These are phyloP conservation scores for Drosophila maculinotata DNA, from an alignment of 2,888 invertebrate genomes.

Conservation along the genomic window DNA sequence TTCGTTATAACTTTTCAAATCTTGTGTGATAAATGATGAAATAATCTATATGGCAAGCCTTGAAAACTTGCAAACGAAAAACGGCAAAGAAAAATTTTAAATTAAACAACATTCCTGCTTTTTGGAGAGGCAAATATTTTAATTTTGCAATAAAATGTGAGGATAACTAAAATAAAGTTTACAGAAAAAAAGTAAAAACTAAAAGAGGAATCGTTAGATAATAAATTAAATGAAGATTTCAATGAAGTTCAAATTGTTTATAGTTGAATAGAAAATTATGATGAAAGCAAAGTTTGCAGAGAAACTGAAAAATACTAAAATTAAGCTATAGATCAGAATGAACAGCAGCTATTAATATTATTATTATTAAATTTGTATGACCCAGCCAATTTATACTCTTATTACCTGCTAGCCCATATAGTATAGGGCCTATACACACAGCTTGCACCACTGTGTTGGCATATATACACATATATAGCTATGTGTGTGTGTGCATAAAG, in stretches of 20 bases:
- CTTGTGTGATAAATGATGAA: slow-evolving; percentile 44
- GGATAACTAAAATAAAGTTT: neutral
- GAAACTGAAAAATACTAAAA: too few relatives aligned
- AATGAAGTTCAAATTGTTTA: too few relatives aligned
- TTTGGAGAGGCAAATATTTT: neutral
- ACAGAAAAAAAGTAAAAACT: neutral
- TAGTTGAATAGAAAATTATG: too few relatives aligned
- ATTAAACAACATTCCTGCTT: neutral
- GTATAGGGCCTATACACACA: neutral
- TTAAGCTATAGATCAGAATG: too few relatives aligned
- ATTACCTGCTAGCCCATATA: too few relatives aligned
- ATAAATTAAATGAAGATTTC: too few relatives aligned
- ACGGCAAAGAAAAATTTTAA: neutral
- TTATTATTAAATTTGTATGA: too few relatives aligned
- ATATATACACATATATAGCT: slow-evolving; percentile 3
- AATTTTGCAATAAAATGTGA: neutral
- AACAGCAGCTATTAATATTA: too few relatives aligned
- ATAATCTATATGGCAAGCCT: slow-evolving; percentile 29
- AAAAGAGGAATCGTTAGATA: too few relatives aligned
- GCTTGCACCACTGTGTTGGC: neutral
- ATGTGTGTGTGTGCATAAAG: slow-evolving; percentile 20
- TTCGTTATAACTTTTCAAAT: slow-evolving; percentile 27
- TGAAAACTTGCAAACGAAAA: slow-evolving; percentile 19
- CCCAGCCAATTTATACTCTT: too few relatives aligned
- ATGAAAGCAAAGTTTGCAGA: too few relatives aligned